A percentile compares a stretch with the other conserved stretches of the same genome.
phyloP scores from a whole-genome alignment of 2,113 vertebrate species.

The Thalassarche chlororhynchos region DNA sequence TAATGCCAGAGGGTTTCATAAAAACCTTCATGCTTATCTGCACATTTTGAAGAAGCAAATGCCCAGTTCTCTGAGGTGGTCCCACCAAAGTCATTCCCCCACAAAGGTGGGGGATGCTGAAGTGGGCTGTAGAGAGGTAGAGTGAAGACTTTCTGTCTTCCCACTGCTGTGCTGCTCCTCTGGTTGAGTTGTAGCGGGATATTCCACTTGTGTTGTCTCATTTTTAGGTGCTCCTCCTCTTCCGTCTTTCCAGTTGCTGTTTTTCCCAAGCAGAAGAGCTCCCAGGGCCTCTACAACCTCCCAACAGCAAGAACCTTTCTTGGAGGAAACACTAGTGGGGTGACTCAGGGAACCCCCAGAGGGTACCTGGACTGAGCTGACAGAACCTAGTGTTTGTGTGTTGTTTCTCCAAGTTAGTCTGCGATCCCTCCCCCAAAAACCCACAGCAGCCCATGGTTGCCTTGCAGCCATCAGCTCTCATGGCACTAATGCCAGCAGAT shows the following conservation, averaged over 20 bases:
- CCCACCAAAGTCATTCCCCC: not conserved
- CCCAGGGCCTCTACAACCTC: not conserved
- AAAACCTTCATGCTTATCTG: not conserved
- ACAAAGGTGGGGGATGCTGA: not conserved
- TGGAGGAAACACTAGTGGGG: fast-evolving
- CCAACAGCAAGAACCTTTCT: not conserved
- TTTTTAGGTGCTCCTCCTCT: not conserved
- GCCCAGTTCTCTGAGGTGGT: not conserved
- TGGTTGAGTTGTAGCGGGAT: not conserved
- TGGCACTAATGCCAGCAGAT: not conserved
- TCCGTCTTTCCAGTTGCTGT: not conserved
- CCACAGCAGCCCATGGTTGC: not conserved
- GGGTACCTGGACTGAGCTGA: not conserved
- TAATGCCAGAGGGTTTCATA: not conserved
- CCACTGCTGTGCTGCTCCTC: not conserved
- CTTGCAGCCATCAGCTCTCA: not conserved
- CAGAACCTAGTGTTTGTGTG: fast-evolving
- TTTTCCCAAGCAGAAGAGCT: not conserved
- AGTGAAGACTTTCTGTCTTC: not conserved
- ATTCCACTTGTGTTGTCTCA: not conserved
- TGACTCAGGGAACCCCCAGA: not conserved
- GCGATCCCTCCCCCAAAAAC: not conserved
- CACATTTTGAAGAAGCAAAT: not conserved
- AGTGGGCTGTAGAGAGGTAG: not conserved
- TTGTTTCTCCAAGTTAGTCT: not conserved